Evolutionary conservation across 2,797 vertebrate genomes (phyloP).

Genomic region (Gambusia yucatana): DNA sequence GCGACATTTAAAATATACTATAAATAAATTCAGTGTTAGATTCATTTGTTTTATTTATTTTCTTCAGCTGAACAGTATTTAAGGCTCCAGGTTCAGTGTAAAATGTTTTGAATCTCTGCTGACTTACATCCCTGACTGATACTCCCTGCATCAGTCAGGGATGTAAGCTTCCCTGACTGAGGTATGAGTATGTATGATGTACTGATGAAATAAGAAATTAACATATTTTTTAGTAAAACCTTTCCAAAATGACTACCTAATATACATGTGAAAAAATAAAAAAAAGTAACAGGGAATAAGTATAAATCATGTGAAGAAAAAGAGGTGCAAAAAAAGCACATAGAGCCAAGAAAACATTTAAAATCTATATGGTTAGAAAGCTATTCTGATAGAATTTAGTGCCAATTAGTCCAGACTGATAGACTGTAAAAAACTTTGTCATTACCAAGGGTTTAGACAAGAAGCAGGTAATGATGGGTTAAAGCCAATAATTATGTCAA

Average conservation of each 20-base stretch:
- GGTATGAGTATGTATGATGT: too few relatives aligned
- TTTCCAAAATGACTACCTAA: not conserved
- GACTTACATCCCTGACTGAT: too few relatives aligned
- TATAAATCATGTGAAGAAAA: not conserved
- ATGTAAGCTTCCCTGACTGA: too few relatives aligned
- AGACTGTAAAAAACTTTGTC: not conserved
- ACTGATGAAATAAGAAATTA: not conserved
- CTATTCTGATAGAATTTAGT: not conserved
- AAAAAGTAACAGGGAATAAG: not conserved
- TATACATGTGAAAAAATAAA: not conserved
- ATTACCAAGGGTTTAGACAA: not conserved
- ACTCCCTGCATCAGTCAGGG: too few relatives aligned
- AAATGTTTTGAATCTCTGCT: not conserved
- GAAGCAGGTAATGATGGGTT: not conserved
- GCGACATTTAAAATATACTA: not conserved
- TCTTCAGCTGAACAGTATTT: too few relatives aligned
- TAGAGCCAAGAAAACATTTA: not conserved
- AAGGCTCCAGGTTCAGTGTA: slow-evolving; percentile 9
- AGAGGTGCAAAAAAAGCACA: not conserved
- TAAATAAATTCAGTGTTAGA: not conserved
- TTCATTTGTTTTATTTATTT: not conserved
- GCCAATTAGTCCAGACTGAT: not conserved
- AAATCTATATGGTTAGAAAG: not conserved
- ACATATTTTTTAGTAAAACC: not conserved
- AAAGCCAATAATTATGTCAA: not conserved